Base-by-base conservation (phyloP, 2,797 vertebrate genomes). In the Eremophila alpestris region DNA sequence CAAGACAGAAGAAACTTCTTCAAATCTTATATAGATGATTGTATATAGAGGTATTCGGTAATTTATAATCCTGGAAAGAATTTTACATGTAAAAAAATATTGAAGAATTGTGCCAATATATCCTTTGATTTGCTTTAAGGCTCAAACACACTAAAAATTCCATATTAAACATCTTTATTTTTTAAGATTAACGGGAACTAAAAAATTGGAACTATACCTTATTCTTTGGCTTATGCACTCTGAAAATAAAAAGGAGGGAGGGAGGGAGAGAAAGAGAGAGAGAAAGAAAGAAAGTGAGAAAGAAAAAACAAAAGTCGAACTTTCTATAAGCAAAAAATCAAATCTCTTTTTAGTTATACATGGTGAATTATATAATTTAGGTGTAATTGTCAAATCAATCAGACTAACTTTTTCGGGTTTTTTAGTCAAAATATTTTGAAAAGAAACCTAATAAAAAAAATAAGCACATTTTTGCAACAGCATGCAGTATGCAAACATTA, bases 1-100 rank as follows among this genome's bases (percentile, higher is more conserved):
- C 29, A 82, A 89, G 79, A 97, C 78, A 95, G 64, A 91, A 81
- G 56, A 96, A 97, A 83, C 21, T 56, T 91, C 71, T 74, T 95
- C 79, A 85, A 80, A 89, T 56, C 62, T 69, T 76, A 52, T 94
- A 77, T 36, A 93, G 70, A 83, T 73, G 29, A 87, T 62, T 95
- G 5, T 67, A 62, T 94, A 91, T 92, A 52, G 16, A 51, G 18
- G 65, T 93, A 87, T 94, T 83, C 52, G 54, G 52, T 92, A 82
- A 97, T 94, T 94, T 94, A 67, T 87, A 95, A 94, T 90, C 65
- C 78, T 90, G 51, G 88, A 95, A 65, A 46, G 16, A 58, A 70
- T 27, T 80, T 71, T 51, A 38, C 43, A 71, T 34, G 21, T 9
- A 27, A 58, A 68, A 69, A 83, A 91, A 76, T 49, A n/a, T 9